These are phyloP conservation scores for Calypte anna DNA, from an alignment of 2,113 vertebrate species.

Conservation along the genomic window DNA sequence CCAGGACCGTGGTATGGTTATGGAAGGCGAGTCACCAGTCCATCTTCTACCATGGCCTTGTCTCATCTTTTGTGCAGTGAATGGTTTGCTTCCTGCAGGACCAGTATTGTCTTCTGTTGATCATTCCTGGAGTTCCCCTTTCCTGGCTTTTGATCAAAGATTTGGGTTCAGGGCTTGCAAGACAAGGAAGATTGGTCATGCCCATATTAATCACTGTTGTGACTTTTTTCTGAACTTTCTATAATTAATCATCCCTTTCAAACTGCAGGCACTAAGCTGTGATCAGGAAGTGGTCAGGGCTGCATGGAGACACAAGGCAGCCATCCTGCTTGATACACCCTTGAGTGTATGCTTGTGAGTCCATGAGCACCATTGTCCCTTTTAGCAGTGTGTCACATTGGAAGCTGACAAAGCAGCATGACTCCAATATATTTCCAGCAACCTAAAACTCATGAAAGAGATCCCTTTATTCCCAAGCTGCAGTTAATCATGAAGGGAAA, in stretches of 20 bases:
- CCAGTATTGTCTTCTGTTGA: not conserved
- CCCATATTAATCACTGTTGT: not conserved
- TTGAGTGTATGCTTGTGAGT: not conserved
- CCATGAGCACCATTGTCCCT: conserved; percentile 17
- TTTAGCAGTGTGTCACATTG: not conserved
- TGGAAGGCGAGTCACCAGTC: not conserved
- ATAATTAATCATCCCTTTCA: not conserved
- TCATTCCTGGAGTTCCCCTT: not conserved
- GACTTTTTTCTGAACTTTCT: not conserved
- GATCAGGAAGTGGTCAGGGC: not conserved
- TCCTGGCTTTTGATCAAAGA: not conserved
- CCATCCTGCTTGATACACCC: not conserved
- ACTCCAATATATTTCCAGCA: not conserved
- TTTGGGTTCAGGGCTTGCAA: not conserved
- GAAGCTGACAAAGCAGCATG: conserved; percentile 46
- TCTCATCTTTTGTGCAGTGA: not conserved
- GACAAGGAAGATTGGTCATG: not conserved
- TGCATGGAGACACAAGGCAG: not conserved
- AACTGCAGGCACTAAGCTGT: not conserved
- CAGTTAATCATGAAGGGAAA: conserved; percentile 45
- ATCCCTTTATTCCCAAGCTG: not conserved
- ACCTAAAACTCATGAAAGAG: conserved; percentile 49
- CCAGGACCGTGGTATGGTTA: not conserved
- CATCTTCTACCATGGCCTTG: not conserved
- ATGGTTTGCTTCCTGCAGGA: not conserved